Evolutionary conservation across 2,797 vertebrate species (phyloP).

Genomic region (Synanceia verrucosa): DNA sequence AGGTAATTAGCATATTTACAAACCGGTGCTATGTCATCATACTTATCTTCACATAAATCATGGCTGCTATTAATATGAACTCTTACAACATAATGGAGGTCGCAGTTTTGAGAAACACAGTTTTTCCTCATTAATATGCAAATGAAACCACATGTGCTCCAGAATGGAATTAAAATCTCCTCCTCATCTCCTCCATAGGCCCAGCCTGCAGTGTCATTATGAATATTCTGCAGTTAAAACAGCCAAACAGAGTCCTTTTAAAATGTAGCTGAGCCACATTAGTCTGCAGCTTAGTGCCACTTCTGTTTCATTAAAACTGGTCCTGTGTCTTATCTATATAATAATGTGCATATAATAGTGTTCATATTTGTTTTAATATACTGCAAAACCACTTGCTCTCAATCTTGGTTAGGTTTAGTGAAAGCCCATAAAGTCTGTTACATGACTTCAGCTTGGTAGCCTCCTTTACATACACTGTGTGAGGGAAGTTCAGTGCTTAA

Average conservation of each 20-base stretch:
- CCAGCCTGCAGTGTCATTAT: conserved; percentile 24
- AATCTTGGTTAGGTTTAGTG: no score
- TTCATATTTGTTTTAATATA: neutral
- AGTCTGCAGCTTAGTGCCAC: neutral
- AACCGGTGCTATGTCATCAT: conserved; percentile 18
- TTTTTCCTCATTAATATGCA: conserved; percentile 55
- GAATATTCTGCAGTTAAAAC: conserved; percentile 9
- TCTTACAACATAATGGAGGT: conserved; percentile 30
- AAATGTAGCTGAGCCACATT: neutral
- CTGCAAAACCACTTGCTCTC: neutral
- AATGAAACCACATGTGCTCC: conserved; percentile 35
- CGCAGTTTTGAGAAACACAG: conserved; percentile 17
- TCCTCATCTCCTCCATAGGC: conserved; percentile 11
- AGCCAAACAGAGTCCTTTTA: neutral
- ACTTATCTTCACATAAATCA: conserved; percentile 47
- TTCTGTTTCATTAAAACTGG: neutral
- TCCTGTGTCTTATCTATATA: neutral
- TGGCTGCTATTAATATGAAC: conserved; percentile 30
- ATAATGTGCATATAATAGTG: no score
- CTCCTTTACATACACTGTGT: no score
- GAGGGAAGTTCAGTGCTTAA: no score
- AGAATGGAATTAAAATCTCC: conserved; percentile 33
- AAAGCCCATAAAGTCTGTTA: no score
- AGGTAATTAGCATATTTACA: conserved; percentile 44
- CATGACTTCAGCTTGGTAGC: no score